Evolutionary conservation across 2,113 vertebrate species (phyloP).

Genomic region (Tragelaphus buxtoni): DNA sequence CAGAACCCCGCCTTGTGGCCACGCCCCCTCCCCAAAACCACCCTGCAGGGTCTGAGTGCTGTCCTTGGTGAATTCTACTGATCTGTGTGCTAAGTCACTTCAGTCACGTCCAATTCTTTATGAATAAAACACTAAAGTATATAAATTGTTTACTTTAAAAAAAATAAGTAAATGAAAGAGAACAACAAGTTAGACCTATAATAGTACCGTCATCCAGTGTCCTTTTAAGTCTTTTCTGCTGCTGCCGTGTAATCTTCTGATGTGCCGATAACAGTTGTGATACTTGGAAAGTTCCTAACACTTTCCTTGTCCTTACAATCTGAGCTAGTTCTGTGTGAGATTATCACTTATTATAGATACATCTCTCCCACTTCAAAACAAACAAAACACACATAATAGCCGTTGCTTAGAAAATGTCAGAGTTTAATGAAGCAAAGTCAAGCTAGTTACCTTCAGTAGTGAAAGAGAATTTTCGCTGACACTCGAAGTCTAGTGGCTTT

Average conservation of each 20-base stretch:
- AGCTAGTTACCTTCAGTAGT: background rate
- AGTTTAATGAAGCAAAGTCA: constrained; percentile 51
- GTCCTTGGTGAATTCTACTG: background rate
- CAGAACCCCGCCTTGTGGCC: background rate
- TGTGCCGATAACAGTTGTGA: background rate
- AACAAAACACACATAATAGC: background rate
- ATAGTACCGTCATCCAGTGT: background rate
- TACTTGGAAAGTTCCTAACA: background rate
- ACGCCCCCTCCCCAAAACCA: background rate
- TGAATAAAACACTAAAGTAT: background rate
- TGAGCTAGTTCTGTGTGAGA: background rate
- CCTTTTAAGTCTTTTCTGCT: background rate
- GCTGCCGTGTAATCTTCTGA: background rate
- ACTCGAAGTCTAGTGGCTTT: constrained; percentile 7
- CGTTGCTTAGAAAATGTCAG: background rate
- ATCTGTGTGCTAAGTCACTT: background rate
- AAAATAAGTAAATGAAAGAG: background rate
- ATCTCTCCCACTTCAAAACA: background rate
- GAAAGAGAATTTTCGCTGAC: background rate
- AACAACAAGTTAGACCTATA: background rate
- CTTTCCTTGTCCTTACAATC: background rate
- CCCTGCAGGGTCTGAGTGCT: background rate
- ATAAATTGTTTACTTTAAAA: background rate
- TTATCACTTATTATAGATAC: background rate
- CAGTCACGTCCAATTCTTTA: background rate